Base-by-base conservation (phyloP, 2,888 invertebrate species). In the Leucophenga maculata region DNA sequence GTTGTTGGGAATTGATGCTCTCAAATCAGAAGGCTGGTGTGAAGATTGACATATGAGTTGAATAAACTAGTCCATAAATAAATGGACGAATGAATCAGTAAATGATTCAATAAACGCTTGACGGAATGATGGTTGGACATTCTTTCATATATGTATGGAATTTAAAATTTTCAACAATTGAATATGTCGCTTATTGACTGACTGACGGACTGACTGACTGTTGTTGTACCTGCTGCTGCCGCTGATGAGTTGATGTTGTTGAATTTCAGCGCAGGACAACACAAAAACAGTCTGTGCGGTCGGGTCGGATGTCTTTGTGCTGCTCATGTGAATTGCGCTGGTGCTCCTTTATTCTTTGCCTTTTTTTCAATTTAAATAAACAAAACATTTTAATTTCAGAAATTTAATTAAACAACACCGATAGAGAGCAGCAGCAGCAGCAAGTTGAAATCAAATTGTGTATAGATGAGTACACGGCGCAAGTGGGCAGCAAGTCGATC, bases 311-410 rank as follows among this genome's bases (percentile, higher is more conserved):
- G 72, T 69, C 62, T 68, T 57, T 73, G 67, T 71, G 74, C 72
- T 69, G 75, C 73, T 73, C 77, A 74, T 74, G 77, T 76, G 78
- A 79, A 78, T 77, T 77, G 39, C 39, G 11, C 39, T 39, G 8
- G 39, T 39, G 39, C 8, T 39, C 39, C 6, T 39, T 66, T 74
- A 16, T 60, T 60, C 39, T 32, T 60, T 74, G 78, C 68, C 73
- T 69, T 85, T 86, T 88, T 88, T 88, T 83, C 86, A 87, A 88
- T 87, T 88, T 87, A 87, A 81, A 82, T 80, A 85, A 84, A 88
- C 88, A 88, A 88, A 88, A 87, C 88, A 86, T 87, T 88, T 88
- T 88, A 87, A 88, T 88, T 88, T 88, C 86, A 86, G 84, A 87
- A 84, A 87, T 88, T 88, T 87, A 88, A 88, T 88, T 88, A 87